A percentile compares a stretch with the other conserved stretches of the same genome.
phyloP scores from a whole-genome alignment of 2,797 vertebrate species.

The Emydoidea blandingii region DNA sequence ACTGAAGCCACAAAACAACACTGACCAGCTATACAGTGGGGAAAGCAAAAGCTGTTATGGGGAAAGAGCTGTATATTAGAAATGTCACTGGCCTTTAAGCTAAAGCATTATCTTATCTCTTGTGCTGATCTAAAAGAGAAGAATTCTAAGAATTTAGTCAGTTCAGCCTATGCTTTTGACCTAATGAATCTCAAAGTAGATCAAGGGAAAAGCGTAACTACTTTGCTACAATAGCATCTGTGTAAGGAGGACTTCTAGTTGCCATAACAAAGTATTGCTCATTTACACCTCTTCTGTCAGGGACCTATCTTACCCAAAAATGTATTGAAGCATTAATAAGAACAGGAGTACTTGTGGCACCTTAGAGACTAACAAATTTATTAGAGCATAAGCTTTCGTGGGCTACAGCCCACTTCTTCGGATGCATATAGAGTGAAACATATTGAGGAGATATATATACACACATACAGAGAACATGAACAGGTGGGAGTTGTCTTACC shows the following conservation, averaged over 20 bases:
- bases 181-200: not conserved
- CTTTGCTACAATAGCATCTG: not conserved
- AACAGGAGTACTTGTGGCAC: not conserved
- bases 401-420: too few relatives aligned
- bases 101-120: not conserved
- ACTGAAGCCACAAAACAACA: not conserved
- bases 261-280: slow-evolving; percentile 6
- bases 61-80: not conserved
- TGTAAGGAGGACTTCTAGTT: slow-evolving; percentile 72
- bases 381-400: too few relatives aligned
- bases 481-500: too few relatives aligned
- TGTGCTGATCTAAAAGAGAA: not conserved
- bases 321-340: not conserved
- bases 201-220: not conserved
- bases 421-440: too few relatives aligned
- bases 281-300: not conserved
- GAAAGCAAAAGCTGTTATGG: not conserved
- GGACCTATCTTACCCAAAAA: not conserved
- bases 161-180: not conserved
- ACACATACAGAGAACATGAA: too few relatives aligned
- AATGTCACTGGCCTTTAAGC: not conserved
- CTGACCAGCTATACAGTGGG: not conserved
- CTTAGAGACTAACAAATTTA: too few relatives aligned
- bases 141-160: not conserved
- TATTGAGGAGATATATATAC: too few relatives aligned